phyloP scores from a whole-genome alignment of 2,113 vertebrate species.

The Talpa occidentalis region DNA sequence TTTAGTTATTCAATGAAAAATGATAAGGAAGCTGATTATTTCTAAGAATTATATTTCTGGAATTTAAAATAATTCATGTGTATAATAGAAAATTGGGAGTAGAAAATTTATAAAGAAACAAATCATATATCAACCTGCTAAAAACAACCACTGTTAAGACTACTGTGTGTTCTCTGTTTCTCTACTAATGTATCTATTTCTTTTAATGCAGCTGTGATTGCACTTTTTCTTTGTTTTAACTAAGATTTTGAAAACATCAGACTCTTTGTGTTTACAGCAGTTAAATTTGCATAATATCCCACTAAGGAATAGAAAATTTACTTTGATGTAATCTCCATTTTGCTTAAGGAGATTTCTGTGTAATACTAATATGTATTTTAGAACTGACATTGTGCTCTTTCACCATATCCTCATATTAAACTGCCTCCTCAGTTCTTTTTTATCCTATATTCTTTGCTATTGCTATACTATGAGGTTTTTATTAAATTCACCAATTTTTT shows the following conservation, averaged over 20 bases:
- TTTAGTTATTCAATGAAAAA: background rate
- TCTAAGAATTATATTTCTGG: background rate
- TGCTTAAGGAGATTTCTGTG: background rate
- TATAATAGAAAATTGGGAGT: background rate
- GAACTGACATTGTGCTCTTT: background rate
- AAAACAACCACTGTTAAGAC: background rate
- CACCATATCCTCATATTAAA: background rate
- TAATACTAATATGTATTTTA: background rate
- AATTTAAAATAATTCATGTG: background rate
- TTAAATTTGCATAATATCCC: background rate
- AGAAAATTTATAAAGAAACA: background rate
- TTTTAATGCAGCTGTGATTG: background rate
- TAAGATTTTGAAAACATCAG: background rate
- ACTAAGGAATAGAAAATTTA: background rate
- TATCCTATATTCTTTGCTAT: background rate
- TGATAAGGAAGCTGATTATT: background rate
- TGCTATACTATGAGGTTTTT: background rate
- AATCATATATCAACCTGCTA: background rate
- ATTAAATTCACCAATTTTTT: background rate
- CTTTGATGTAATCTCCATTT: background rate
- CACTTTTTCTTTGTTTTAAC: background rate
- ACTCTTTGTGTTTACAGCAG: background rate
- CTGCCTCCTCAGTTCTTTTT: background rate
- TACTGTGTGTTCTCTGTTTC: background rate
- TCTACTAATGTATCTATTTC: background rate